Evolutionary conservation across 2,113 vertebrate genomes (phyloP).

Genomic region (Dromas ardeola): DNA sequence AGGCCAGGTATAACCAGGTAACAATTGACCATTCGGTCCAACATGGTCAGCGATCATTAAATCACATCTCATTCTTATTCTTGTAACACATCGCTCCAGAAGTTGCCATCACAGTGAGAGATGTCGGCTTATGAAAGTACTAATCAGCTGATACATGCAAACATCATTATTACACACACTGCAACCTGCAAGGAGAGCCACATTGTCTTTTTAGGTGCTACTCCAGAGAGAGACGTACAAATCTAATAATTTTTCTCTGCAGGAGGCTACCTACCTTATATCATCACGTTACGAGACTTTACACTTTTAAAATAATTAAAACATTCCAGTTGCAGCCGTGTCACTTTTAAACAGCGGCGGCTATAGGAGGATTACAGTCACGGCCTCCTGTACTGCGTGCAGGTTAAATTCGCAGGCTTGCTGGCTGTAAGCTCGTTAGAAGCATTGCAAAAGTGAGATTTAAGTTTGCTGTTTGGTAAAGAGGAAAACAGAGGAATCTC

Average conservation of each 20-base stretch:
- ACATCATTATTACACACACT: not conserved
- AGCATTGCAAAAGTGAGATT: not conserved
- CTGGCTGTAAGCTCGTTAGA: not conserved
- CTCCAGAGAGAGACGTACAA: not conserved
- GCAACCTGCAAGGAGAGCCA: not conserved
- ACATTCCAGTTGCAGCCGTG: not conserved
- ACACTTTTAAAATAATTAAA: slow-evolving; percentile 59
- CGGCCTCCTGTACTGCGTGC: not conserved
- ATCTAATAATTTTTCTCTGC: not conserved
- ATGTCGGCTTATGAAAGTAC: not conserved
- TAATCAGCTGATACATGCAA: not conserved
- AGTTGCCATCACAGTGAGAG: slow-evolving; percentile 10
- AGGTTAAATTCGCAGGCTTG: not conserved
- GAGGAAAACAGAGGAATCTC: not conserved
- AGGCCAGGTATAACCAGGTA: not conserved
- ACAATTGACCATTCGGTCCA: not conserved
- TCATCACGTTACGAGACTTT: not conserved
- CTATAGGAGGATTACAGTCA: not conserved
- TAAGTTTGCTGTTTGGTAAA: not conserved
- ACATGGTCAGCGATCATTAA: not conserved
- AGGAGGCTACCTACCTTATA: not conserved
- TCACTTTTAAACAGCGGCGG: not conserved
- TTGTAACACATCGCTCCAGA: not conserved
- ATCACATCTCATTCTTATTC: not conserved
- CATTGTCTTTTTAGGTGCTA: not conserved